Base-by-base conservation (phyloP, 2,113 vertebrate species). In the Grantiella picta region DNA sequence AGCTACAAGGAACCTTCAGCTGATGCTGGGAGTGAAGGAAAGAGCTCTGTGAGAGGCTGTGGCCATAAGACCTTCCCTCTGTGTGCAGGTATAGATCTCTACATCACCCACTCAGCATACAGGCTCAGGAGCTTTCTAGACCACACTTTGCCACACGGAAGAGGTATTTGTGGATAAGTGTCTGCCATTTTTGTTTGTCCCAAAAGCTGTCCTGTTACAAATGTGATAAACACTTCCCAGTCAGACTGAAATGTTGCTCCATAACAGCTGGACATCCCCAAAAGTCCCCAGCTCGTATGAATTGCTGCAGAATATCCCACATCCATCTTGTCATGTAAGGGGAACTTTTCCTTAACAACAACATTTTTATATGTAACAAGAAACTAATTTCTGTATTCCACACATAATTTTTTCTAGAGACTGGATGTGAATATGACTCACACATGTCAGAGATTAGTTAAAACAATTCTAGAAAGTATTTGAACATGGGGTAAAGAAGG, bases 211-310 rank as follows among this genome's bases (percentile, higher is more conserved):
- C 7, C 21, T 9, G 2, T 38, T 72, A 49, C 2, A 15, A n/a
- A 16, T 0, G 1, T 22, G 2, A 2, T 7, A 75, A 24, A 13
- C n/a, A 23, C n/a, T 73, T 80, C 29, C 21, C 15, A 24, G 23
- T n/a, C 54, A 86, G 29, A 49, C 8, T 45, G n/a, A 15, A 65
- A 19, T 9, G 28, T 50, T 21, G 33, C 7, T 54, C 24, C 0
- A 0, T 36, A 69, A 52, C 18, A 63, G 14, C 24, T 68, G 73
- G 10, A 38, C 11, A 31, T 50, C 20, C 57, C 35, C 35, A 27
- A 28, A 89, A 49, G 10, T 53, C 53, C 31, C 20, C 36, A 73
- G 54, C 15, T 57, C 0, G 1, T n/a, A 31, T 2, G 8, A 33
- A 21, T 22, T 70, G 7, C 59, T 91, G 56, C 35, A 71, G 52